These are phyloP conservation scores for Clusia tigrina DNA, from an alignment of 2,888 invertebrate genomes.

Conservation along the genomic window DNA sequence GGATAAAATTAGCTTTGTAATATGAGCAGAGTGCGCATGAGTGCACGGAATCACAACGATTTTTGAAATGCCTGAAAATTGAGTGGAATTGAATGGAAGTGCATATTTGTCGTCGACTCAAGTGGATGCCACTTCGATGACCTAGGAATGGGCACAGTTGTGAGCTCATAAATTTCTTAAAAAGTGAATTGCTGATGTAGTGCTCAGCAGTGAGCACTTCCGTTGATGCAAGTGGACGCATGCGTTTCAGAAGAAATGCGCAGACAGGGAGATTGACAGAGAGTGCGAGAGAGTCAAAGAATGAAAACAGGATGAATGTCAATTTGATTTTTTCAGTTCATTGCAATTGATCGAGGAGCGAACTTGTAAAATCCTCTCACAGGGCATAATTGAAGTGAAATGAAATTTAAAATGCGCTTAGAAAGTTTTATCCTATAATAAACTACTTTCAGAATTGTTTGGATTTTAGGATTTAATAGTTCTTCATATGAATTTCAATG, in stretches of 20 bases:
- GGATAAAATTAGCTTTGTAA: constrained; percentile 39
- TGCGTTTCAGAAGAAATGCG: constrained; percentile 25
- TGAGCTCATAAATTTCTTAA: constrained; percentile 24
- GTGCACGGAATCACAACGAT: constrained; percentile 1
- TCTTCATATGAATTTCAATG: too few relatives aligned
- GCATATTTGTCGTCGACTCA: constrained; percentile 53
- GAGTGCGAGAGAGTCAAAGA: constrained; percentile 7
- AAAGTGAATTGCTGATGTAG: constrained; percentile 8
- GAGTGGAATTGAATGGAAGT: constrained; percentile 10
- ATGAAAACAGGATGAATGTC: constrained; percentile 12
- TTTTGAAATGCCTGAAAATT: background rate
- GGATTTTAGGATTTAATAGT: too few relatives aligned
- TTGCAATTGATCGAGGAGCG: constrained; percentile 4
- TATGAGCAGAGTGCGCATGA: constrained; percentile 39
- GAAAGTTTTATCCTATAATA: too few relatives aligned
- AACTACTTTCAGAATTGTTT: background rate
- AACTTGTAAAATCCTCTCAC: background rate
- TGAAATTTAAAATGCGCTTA: too few relatives aligned
- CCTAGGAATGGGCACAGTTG: constrained; percentile 24
- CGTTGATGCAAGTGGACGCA: constrained; percentile 28
- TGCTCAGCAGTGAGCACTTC: constrained; percentile 20
- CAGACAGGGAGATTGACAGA: constrained; percentile 28
- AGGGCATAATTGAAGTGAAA: background rate
- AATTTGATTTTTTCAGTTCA: constrained; percentile 17
- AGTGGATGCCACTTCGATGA: constrained; percentile 38